Percentiles rank a stretch among this genome's conserved stretches.
Evolutionary conservation across 2,888 invertebrate species (phyloP).

Genomic region (Dolomedes plantarius): DNA sequence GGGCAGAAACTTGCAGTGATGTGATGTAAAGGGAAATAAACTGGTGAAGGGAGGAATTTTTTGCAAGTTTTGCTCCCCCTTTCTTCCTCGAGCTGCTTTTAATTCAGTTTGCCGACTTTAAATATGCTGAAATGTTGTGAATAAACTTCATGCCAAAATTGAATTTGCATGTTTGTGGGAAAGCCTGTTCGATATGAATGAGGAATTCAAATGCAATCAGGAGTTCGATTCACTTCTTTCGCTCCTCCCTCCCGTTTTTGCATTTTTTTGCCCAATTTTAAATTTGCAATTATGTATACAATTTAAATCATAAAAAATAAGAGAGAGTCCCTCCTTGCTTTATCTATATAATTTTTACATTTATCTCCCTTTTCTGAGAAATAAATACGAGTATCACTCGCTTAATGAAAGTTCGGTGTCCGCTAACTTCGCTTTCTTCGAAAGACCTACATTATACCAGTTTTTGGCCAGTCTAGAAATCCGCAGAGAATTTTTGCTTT

Average conservation of each 20-base stretch:
- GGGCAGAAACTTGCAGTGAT: not conserved
- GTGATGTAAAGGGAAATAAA: conserved; percentile 11
- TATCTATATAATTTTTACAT: too few species aligned
- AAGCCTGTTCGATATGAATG: not conserved
- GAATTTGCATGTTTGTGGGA: conserved; percentile 22
- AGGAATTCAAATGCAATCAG: not conserved
- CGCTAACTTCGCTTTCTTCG: too few species aligned
- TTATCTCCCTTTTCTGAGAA: too few species aligned
- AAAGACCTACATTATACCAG: too few species aligned
- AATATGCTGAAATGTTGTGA: conserved; percentile 2
- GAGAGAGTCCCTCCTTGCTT: too few species aligned
- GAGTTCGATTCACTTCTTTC: not conserved
- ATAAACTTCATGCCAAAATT: conserved; percentile 13
- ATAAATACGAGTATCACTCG: too few species aligned
- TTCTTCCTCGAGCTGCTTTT: not conserved
- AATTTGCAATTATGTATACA: too few species aligned
- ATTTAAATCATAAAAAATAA: too few species aligned
- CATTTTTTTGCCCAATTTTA: not conserved
- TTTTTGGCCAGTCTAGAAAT: too few species aligned
- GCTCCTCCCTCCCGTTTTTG: not conserved
- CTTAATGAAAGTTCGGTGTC: too few species aligned
- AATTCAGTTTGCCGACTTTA: conserved; percentile 19
- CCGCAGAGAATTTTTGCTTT: too few species aligned
- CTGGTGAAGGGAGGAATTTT: conserved; percentile 7
- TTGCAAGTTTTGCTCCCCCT: not conserved